These are phyloP conservation scores for Diarsia brunnea DNA, from an alignment of 2,888 invertebrate species.

Conservation along the genomic window DNA sequence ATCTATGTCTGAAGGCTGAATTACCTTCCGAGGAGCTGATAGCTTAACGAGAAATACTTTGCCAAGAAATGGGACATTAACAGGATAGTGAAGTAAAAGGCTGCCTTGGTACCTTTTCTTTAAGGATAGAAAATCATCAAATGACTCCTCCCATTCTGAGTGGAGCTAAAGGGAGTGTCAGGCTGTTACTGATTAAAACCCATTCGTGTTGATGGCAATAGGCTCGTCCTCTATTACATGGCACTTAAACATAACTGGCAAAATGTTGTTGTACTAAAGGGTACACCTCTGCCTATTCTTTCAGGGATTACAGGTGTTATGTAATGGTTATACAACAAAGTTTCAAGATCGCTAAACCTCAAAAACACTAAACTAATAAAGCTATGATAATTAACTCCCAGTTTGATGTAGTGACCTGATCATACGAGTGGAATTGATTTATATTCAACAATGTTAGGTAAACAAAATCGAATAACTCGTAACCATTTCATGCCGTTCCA, in stretches of 20 bases:
- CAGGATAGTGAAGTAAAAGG: background rate
- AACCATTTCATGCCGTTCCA: background rate
- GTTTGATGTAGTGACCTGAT: background rate
- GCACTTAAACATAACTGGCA: too few relatives aligned
- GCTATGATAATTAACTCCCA: too few relatives aligned
- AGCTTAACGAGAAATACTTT: constrained; percentile 48
- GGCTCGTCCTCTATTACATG: too few relatives aligned
- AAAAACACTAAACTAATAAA: background rate
- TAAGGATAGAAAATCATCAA: too few relatives aligned
- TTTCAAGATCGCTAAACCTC: background rate
- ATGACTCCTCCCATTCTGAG: too few relatives aligned
- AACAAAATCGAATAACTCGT: background rate
- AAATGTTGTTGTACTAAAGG: too few relatives aligned
- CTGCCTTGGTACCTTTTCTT: background rate
- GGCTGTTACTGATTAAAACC: too few relatives aligned
- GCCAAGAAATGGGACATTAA: constrained; percentile 47
- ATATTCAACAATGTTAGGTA: background rate
- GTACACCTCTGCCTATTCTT: too few relatives aligned
- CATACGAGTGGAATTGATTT: background rate
- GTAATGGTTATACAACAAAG: too few relatives aligned
- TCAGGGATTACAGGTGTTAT: too few relatives aligned
- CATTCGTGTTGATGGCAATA: too few relatives aligned
- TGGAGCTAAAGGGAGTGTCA: too few relatives aligned
- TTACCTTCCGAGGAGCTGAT: constrained; percentile 46
- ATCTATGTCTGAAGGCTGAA: constrained; percentile 44